Evolutionary conservation across 2,888 invertebrate species (phyloP).

Genomic region (Calephelis perditalis): DNA sequence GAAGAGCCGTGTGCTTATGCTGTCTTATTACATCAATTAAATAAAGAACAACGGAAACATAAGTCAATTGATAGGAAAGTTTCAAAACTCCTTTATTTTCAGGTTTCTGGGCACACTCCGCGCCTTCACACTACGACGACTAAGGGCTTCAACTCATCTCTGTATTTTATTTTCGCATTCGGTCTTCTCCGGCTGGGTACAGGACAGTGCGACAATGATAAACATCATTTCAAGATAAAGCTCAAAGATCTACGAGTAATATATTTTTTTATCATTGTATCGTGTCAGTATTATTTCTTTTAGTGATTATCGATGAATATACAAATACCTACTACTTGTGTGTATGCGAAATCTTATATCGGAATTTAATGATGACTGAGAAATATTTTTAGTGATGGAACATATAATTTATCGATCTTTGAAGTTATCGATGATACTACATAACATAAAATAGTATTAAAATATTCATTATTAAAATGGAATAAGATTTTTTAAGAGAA

Average conservation of each 20-base stretch:
- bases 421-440: background rate
- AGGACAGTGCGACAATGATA: slow-evolving; percentile 40
- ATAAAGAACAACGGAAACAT: too few relatives aligned
- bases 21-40: too few relatives aligned
- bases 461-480: too few relatives aligned
- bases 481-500: too few relatives aligned
- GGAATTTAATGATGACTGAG: too few relatives aligned
- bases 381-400: background rate
- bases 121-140: slow-evolving; percentile 58
- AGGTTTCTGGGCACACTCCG: slow-evolving; percentile 65
- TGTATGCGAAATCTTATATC: too few relatives aligned
- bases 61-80: too few relatives aligned
- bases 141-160: slow-evolving; percentile 41
- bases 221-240: slow-evolving; percentile 16
- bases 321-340: too few relatives aligned
- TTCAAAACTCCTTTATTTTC: slow-evolving; percentile 24
- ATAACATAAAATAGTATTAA: too few relatives aligned
- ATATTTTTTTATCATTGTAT: background rate
- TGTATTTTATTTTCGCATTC: slow-evolving; percentile 38
- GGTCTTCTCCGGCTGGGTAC: slow-evolving; percentile 36
- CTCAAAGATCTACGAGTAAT: slow-evolving; percentile 3
- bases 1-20: too few relatives aligned
- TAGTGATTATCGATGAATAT: background rate
- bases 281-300: slow-evolving; percentile 17
- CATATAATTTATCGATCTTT: background rate